These are phyloP conservation scores for Wasmannia auropunctata DNA, from an alignment of 1,140 invertebrate genomes.

Conservation along the genomic window DNA sequence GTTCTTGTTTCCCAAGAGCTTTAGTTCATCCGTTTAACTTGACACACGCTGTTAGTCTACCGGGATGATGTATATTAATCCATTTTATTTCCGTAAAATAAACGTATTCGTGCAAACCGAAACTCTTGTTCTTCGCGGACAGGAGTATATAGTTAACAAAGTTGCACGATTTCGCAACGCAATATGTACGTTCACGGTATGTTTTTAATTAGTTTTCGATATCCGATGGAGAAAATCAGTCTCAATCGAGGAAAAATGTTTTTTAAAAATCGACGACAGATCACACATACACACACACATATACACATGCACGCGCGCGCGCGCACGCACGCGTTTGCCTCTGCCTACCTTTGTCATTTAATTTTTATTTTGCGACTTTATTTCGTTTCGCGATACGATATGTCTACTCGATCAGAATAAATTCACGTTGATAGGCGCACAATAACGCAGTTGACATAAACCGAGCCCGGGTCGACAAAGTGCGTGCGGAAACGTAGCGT, in stretches of 20 bases:
- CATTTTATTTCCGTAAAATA: constrained; percentile 38
- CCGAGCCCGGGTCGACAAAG: background rate
- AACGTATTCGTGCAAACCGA: background rate
- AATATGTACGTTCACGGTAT: background rate
- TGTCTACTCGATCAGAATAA: constrained; percentile 11
- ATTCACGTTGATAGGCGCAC: constrained; percentile 23
- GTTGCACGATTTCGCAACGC: background rate
- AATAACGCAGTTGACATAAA: constrained; percentile 31
- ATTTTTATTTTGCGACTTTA: constrained; percentile 33
- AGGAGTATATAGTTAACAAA: background rate
- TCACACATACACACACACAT: background rate
- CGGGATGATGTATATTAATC: constrained; percentile 28
- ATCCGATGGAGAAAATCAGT: background rate
- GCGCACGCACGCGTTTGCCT: too few relatives aligned
- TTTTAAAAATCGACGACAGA: background rate
- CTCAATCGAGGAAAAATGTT: background rate
- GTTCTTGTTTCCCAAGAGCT: constrained; percentile 8
- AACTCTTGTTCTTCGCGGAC: background rate
- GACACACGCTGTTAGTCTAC: background rate
- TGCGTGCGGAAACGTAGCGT: background rate
- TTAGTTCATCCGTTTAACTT: constrained; percentile 40
- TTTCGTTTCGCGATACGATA: constrained; percentile 8
- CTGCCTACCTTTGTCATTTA: background rate
- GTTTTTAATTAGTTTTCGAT: constrained; percentile 39
- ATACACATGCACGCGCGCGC: background rate